Evolutionary conservation across 1,140 invertebrate genomes (phyloP), one percentile per base, ranked within the genome.

Genomic region (Lordiphosa stackelbergi): DNA sequence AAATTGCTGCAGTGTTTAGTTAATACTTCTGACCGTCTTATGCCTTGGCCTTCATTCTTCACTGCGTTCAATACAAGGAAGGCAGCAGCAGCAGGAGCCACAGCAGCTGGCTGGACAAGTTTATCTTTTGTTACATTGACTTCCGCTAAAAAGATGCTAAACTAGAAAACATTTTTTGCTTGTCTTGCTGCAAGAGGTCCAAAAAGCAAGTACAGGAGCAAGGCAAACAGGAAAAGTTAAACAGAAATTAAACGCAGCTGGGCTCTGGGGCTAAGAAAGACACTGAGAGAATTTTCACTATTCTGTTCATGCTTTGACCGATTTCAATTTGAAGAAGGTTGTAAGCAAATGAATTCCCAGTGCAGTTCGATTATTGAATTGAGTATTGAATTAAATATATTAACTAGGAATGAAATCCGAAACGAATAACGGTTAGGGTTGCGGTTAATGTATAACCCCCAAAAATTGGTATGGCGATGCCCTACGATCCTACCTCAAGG

Each of bases 61-160:
- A 45, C 42, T 57, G 55, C 64, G 56, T 78, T 65, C 69, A 66
- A 78, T 74, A 49, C 69, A 41, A 72, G 41, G 31, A 43, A 60
- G 53, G 19, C 48, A 40, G 45, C 41, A 49, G 42, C 47, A 64
- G 38, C 31, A 73, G 48, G 53, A 61, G 48, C 28, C 8, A 31
- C 53, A 61, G 66, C 75, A 81, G 72, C 66, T 81, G 77, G 77
- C 72, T 59, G 59, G 77, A 81, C 75, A 81, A 81, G 72, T 81
- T 83, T 83, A 81, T 83, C 77, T 83, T 81, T 81, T 81, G 72
- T 81, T 71, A 75, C 75, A 83, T 83, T 81, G 75, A 83, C 75
- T 81, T 81, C 75, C 77, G 75, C 68, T 77, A 62, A 83, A 46
- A 66, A 81, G 71, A 72, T 83, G 79, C 63, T 75, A 83, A 81